Percentiles rank a stretch among this genome's conserved stretches.
Conservation (phyloP, 2,113 vertebrate species). For the Patagioenas fasciata region DNA sequence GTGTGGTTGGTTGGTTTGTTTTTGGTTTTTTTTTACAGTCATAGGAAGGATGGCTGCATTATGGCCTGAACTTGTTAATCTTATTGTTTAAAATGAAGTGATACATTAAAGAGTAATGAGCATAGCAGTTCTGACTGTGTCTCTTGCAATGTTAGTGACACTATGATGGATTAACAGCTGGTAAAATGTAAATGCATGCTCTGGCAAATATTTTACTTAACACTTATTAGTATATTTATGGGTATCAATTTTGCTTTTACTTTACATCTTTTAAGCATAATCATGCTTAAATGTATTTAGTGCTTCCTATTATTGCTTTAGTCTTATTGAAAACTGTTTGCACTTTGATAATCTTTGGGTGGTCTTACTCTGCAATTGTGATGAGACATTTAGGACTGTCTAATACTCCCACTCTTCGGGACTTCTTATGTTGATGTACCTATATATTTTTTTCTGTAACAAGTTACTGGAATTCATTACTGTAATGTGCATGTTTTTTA, state of each 20-base stretch:
- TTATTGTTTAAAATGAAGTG: slow-evolving; percentile 63
- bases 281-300: not conserved
- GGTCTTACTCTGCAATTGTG: not conserved
- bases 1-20: not conserved
- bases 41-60: not conserved
- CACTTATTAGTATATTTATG: slow-evolving; percentile 49
- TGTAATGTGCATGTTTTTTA: not conserved
- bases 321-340: not conserved
- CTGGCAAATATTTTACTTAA: slow-evolving; percentile 61
- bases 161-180: slow-evolving; percentile 63
- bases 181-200: slow-evolving; percentile 58
- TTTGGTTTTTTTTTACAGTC: not conserved
- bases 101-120: slow-evolving; percentile 72
- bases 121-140: slow-evolving; percentile 33
- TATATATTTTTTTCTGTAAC: not conserved
- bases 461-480: not conserved
- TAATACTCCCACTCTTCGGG: not conserved
- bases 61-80: slow-evolving; percentile 36
- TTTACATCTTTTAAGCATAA: slow-evolving; percentile 27
- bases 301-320: not conserved
- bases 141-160: slow-evolving; percentile 59
- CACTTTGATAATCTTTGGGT: not conserved
- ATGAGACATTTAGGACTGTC: not conserved
- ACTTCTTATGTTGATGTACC: not conserved
- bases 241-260: slow-evolving; percentile 38